phyloP scores from a whole-genome alignment of 1,140 invertebrate species.

The Drosophila sproati region DNA sequence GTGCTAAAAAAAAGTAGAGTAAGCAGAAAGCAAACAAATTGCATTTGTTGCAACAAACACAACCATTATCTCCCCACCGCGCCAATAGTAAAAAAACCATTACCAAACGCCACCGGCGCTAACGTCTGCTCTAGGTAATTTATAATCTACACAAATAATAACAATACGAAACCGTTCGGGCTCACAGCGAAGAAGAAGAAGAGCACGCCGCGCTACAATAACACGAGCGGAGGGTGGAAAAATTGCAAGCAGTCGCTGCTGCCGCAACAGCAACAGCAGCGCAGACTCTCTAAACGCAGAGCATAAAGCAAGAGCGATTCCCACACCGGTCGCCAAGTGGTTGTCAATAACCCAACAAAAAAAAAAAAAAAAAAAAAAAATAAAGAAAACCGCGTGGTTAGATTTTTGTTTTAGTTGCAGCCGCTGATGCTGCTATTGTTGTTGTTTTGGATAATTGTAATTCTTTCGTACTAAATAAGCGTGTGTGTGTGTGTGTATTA shows the following conservation, averaged over 20 bases:
- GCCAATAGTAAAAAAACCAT: background rate
- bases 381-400: conserved; percentile 37
- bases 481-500: conserved; percentile 1
- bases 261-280: conserved; percentile 25
- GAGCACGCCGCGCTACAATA: conserved; percentile 46
- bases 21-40: conserved; percentile 45
- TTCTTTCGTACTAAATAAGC: background rate
- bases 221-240: conserved; percentile 33
- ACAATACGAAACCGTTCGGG: conserved; percentile 22
- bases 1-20: conserved; percentile 17
- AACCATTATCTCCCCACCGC: background rate
- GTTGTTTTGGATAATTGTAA: conserved; percentile 1
- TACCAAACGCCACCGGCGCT: conserved; percentile 2
- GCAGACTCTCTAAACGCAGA: conserved; percentile 38
- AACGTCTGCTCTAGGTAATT: conserved; percentile 32
- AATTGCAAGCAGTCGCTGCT: conserved; percentile 27
- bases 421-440: background rate
- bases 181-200: conserved; percentile 18
- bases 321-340: conserved; percentile 17
- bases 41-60: conserved; percentile 21
- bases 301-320: conserved; percentile 11
- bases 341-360: conserved; percentile 39
- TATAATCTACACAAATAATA: conserved; percentile 17
- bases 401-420: conserved; percentile 8
- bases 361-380: background rate